A percentile compares a stretch with the other conserved stretches of the same genome.
Evolutionary conservation across 2,113 vertebrate genomes (phyloP).

Genomic region (Strix uralensis): DNA sequence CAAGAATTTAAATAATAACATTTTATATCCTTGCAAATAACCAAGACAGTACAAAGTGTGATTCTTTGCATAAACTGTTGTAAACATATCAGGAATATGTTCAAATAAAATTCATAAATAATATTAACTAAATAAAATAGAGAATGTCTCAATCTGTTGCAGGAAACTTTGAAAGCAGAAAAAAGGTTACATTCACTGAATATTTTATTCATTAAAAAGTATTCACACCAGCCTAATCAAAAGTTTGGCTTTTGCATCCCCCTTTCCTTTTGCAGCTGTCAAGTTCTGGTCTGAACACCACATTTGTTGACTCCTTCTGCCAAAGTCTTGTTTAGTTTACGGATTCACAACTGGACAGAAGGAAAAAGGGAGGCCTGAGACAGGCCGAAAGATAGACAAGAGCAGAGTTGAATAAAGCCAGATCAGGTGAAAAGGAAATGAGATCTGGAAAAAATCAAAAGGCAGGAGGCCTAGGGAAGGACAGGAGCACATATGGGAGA

Average conservation of each 20-base stretch:
- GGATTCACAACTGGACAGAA: conserved; percentile 57
- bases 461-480: conserved; percentile 24
- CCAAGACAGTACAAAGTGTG: background rate
- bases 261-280: conserved; percentile 42
- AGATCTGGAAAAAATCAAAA: conserved; percentile 34
- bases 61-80: conserved; percentile 32
- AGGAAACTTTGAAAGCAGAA: background rate
- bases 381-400: conserved; percentile 30
- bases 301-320: conserved; percentile 58
- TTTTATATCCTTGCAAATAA: background rate
- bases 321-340: conserved; percentile 60
- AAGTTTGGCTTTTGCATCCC: conserved; percentile 34
- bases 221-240: conserved; percentile 37
- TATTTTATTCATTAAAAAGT: conserved; percentile 34
- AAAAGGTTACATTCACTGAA: background rate
- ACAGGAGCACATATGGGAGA: conserved; percentile 16
- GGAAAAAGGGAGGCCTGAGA: conserved; percentile 28
- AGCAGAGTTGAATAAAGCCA: conserved; percentile 36
- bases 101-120: conserved; percentile 36
- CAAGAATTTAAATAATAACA: conserved; percentile 1
- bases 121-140: conserved; percentile 15
- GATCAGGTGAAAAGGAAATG: conserved; percentile 44
- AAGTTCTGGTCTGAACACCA: conserved; percentile 24
- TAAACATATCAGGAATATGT: conserved; percentile 1
- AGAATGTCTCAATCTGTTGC: conserved; percentile 1